Percentiles rank a stretch among this genome's conserved stretches.
These are phyloP conservation scores for Alviniconcha strummeri DNA, from an alignment of 2,888 invertebrate species.

Conservation along the genomic window DNA sequence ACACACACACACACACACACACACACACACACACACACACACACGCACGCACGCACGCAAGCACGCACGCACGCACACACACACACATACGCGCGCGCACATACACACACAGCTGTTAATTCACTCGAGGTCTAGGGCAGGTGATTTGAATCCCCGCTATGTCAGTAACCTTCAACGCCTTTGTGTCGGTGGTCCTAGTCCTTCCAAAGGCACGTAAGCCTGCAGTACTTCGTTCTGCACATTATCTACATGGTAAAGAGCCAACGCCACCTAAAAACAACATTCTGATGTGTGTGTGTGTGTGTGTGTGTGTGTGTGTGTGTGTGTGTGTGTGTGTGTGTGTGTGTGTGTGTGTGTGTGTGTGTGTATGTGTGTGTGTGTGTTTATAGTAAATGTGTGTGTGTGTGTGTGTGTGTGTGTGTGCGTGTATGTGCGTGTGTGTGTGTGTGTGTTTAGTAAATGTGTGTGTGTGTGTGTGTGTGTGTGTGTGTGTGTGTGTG, in stretches of 20 bases:
- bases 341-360: not conserved
- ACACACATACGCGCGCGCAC: not conserved
- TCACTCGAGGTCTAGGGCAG: not conserved
- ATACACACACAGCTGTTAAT: not conserved
- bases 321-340: not conserved
- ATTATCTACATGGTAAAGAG: not conserved
- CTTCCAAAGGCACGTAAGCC: too few relatives aligned
- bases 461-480: not conserved
- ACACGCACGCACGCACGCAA: too few relatives aligned
- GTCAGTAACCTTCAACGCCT: too few relatives aligned
- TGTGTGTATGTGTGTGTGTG: not conserved
- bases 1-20: not conserved
- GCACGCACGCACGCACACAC: not conserved
- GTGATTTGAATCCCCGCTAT: too few relatives aligned
- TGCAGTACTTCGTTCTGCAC: not conserved
- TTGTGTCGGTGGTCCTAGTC: too few relatives aligned
- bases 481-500: constrained; percentile 1
- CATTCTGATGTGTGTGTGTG: not conserved
- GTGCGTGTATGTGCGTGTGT: not conserved
- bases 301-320: constrained; percentile 1
- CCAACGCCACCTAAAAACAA: too few relatives aligned
- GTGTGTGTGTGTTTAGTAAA: not conserved
- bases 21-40: not conserved
- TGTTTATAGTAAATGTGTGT: not conserved
- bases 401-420: constrained; percentile 1